Base-by-base conservation (phyloP, 2,113 vertebrate genomes). In the Sula dactylatra region DNA sequence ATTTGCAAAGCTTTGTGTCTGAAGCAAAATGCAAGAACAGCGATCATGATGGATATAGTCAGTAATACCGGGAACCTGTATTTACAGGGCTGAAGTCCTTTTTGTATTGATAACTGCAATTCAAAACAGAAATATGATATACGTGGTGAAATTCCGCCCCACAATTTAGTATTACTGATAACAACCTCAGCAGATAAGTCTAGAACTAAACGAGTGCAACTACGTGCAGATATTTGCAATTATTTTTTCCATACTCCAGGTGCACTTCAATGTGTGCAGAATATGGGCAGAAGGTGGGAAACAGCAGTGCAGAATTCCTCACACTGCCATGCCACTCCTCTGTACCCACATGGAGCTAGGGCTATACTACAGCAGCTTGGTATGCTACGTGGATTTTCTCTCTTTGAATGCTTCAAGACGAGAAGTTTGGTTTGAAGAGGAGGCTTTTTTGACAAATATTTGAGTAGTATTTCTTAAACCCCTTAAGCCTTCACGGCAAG, bases 251-350 rank as follows among this genome's bases (percentile, higher is more conserved):
- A 10, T 7, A 21, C 4, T 49, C 55, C n/a, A 69, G 49, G 14
- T 72, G 24, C 14, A 3, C 22, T 85, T 76, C 32, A 11, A 0
- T 15, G 15, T 25, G 31, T 26, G 42, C 38, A 65, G 22, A 66
- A 62, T 16, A n/a, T 0, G 16, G 34, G 15, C 44, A 92, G 74
- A 24, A 49, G 32, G 45, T 32, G 76, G n/a, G 22, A 72, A 73
- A 56, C 13, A n/a, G 38, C 36, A 32, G 15, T 29, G 34, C 25
- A 80, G 78, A 32, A 55, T 69, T 79, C 21, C 49, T n/a, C 18
- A 29, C 0, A 0, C 32, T 0, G 0, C 58, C 1, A 0, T 10
- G 47, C 13, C 18, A 18, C 29, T 79, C 18, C 64, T 13, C 38
- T 56, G 6, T 29, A 72, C 20, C 49, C 70, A 11, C 13, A 19